Base-by-base conservation (phyloP, 2,113 vertebrate species). In the Uropsilus gracilis region DNA sequence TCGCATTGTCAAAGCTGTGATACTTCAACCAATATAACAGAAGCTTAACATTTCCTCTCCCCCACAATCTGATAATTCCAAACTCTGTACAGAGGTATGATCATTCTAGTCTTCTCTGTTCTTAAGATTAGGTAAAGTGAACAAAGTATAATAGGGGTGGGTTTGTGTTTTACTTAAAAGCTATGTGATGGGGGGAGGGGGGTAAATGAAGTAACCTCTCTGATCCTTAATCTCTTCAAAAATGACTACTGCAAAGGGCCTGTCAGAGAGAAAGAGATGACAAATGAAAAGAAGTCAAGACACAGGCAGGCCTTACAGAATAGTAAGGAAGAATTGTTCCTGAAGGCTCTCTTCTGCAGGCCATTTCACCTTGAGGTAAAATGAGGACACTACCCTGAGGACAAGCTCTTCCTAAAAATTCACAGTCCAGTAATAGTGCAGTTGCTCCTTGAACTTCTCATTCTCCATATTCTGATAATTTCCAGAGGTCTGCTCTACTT, bases 151-250 rank as follows among this genome's bases (percentile, higher is more conserved):
- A 81, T 6, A 24, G 17, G 11, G 13, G 7, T 50, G 13, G 32
- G 53, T 55, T 55, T 55, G 22, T 6, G 6, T 55, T 86, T 39
- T 24, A 83, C 44, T 71, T 39, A 55, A 11, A 14, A 94, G 48
- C 8, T 88, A 32, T 9, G 28, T 39, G 39, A 71, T 30, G 16
- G 24, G 11, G 6, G 20, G 14, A 26, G 16, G 24, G 11, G 6
- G 20, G 14, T 61, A 69, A 94, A 71, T 11, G 22, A 89, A 72
- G 91, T 82, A 68, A 86, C 66, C 32, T 94, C 85, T 94, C 42
- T 44, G 61, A 63, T 22, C n/a, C 46, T 68, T 14, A 55, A 6
- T 64, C 71, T 89, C 42, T 26, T 87, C 28, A 76, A 48, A 91
- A 73, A 86, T 34, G 32, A 86, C 55, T 39, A 72, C 5, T 4